Evolutionary conservation across 2,888 invertebrate genomes (phyloP).

Genomic region (Noctua janthina): DNA sequence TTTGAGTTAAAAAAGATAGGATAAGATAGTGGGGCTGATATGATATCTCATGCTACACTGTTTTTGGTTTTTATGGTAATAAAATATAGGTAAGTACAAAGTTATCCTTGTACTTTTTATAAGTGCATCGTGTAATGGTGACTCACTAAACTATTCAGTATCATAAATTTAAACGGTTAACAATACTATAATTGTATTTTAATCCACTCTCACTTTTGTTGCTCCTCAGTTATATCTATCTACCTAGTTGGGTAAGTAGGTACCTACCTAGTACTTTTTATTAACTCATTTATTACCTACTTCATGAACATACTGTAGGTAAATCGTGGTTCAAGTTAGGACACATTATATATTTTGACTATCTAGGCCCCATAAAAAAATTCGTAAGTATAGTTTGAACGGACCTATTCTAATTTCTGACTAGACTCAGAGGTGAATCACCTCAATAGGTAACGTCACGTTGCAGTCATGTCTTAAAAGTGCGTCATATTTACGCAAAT

Average conservation of each 20-base stretch:
- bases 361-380: background rate
- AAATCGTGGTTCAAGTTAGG: background rate
- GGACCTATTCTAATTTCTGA: conserved; percentile 14
- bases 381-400: background rate
- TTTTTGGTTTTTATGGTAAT: conserved; percentile 5
- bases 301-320: background rate
- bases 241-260: background rate
- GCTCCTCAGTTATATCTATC: background rate
- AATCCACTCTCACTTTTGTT: conserved; percentile 18
- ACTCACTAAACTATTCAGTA: conserved; percentile 10
- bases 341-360: background rate
- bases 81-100: background rate
- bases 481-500: conserved; percentile 36
- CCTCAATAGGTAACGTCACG: conserved; percentile 35
- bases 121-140: conserved; percentile 1
- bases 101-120: background rate
- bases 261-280: background rate
- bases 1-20: background rate
- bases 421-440: conserved; percentile 54
- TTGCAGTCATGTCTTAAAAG: conserved; percentile 28
- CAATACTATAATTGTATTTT: background rate
- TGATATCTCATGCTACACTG: background rate
- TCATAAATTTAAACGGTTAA: conserved; percentile 11
- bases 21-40: conserved; percentile 1
- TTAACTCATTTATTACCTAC: background rate